phyloP scores from a whole-genome alignment of 2,888 invertebrate genomes.

The Erpobdella octoculata region DNA sequence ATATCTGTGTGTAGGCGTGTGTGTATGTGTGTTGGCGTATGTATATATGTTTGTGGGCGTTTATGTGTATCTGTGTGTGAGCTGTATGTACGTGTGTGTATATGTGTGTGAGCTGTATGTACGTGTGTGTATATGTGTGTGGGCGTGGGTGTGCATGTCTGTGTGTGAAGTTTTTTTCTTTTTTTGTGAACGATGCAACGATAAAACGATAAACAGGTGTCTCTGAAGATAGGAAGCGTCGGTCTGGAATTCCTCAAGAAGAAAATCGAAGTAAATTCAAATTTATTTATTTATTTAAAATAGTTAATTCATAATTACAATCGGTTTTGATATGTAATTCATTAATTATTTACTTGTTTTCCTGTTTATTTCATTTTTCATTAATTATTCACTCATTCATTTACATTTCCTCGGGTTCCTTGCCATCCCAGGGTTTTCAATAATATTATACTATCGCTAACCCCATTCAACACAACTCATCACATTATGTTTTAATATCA shows the following conservation, averaged over 20 bases:
- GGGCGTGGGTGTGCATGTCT: conserved; percentile 7
- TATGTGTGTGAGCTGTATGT: background rate
- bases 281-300: background rate
- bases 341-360: too few species aligned
- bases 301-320: too few species aligned
- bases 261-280: conserved; percentile 44
- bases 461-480: too few species aligned
- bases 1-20: conserved; percentile 18
- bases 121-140: background rate
- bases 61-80: conserved; percentile 1
- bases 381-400: too few species aligned
- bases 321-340: too few species aligned
- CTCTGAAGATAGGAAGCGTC: conserved; percentile 43
- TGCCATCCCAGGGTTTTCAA: too few species aligned
- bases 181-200: conserved; percentile 16
- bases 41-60: conserved; percentile 19
- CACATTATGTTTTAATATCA: too few species aligned
- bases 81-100: background rate
- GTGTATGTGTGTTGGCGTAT: conserved; percentile 19
- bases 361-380: too few species aligned
- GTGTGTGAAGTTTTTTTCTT: background rate
- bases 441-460: too few species aligned
- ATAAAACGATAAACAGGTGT: conserved; percentile 40
- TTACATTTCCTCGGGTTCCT: too few species aligned
- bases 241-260: conserved; percentile 44